phyloP scores from a whole-genome alignment of 64 coral and sea anemone species.

The Actinia equina region DNA sequence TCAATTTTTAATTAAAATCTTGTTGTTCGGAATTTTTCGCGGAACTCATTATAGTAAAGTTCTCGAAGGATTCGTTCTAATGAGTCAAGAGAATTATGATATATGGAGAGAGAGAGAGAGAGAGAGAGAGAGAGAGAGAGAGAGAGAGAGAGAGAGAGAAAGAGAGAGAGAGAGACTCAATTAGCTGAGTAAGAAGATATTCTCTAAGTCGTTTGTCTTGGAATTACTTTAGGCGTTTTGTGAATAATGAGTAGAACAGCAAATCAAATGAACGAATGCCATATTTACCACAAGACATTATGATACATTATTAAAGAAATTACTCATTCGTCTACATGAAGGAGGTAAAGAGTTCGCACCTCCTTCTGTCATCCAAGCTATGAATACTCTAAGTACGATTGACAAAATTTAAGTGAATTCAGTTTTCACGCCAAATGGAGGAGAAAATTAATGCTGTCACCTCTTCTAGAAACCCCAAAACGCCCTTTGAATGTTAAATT shows the following conservation, averaged over 20 bases:
- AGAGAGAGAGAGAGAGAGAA: background rate
- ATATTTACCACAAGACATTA: background rate
- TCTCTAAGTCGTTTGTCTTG: background rate
- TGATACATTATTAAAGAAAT: slow-evolving; percentile 2
- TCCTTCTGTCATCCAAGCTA: background rate
- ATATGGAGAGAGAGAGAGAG: no score
- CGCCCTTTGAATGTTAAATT: background rate
- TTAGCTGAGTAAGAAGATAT: background rate
- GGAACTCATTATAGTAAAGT: background rate
- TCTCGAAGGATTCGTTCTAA: background rate
- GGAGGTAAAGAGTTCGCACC: background rate
- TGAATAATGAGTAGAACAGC: background rate
- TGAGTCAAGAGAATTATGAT: background rate
- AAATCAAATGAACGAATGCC: background rate
- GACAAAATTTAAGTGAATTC: background rate
- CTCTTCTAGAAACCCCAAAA: background rate
- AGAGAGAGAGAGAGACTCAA: background rate
- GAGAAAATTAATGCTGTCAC: background rate
- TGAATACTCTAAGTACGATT: background rate
- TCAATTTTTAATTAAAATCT: background rate
- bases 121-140: no score
- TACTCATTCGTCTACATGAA: background rate
- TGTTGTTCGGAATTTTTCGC: background rate
- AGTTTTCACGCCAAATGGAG: background rate
- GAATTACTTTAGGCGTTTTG: background rate